Evolutionary conservation across 2,888 invertebrate species (phyloP), one percentile per base, ranked within the genome.

Genomic region (Hyposoter dolosus): DNA sequence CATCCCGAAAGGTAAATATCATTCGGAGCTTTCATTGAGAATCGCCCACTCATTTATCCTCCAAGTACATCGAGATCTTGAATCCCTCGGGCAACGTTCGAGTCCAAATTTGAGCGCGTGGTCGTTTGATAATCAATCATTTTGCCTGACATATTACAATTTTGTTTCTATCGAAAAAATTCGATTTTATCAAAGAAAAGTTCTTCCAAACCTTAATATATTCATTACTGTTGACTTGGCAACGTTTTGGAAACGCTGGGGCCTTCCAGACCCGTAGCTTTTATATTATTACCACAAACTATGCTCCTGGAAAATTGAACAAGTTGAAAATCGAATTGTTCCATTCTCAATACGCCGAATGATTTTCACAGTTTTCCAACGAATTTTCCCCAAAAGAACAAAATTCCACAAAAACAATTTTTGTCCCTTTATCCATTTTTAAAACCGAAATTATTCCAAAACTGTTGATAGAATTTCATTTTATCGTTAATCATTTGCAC

Each of bases 1-100:
- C 23, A 43, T 66, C 28, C 53, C 78, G 15, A 87, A 83, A 77
- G 88, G 86, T 87, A 65, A 81, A 82, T 79, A 6, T 60, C n/a
- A 28, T 69, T 40, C 15, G 10, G 15, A 60, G 28, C 28, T 28
- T 60, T 1, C 3, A 15, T 15, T 15, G 3, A 60, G 15, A 28
- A 28, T 15, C 15, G 19, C 2, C 7, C 19, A 53, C 19, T 19
- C 7, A 3, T 53, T 53, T 9, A 53, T 53, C 19, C 19, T 9
- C 3, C 3, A 10, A 19, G 19, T 53, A 19, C 2, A 2, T 6
- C 10, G 19, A 19, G 19, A 9, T 53, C 63, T 17, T 6, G 5
- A 15, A 32, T 15, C 15, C 17, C 15, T 15, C 32, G 9, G 10
- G 19, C 7, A 53, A 19, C 9, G 1, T 53, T 19, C 17, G 10